Base-by-base conservation (phyloP, 2,113 vertebrate species). In the Indicator indicator region DNA sequence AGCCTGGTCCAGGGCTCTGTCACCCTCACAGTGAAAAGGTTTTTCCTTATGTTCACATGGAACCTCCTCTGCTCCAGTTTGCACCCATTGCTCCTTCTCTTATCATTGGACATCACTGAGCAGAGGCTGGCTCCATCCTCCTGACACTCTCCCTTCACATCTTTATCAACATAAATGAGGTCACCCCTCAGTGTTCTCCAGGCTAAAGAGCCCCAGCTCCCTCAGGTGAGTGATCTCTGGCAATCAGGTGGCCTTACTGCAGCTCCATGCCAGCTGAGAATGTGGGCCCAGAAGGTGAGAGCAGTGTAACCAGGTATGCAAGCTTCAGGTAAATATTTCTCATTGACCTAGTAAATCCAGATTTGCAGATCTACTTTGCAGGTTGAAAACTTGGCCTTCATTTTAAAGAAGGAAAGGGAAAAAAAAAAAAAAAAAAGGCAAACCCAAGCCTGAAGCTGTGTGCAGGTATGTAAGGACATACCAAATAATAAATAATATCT, bases 331-430 rank as follows among this genome's bases (percentile, higher is more conserved):
- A 36, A 40, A 50, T 44, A 46, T 28, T 70, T 83, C 67, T 83
- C 11, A 27, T 7, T 67, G 60, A 46, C 65, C 91, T 48, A 56
- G 36, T n/a, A 72, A 90, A 46, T 11, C 19, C 24, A 63, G 44
- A 19, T 60, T 76, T 73, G 64, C 69, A 70, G 59, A 69, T 87
- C 36, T 92, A 6, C 19, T 59, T 60, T 79, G 50, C 74, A 9
- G 20, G 40, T 52, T 76, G 59, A 89, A 95, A 87, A 86, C 50
- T 86, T 95, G 86, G 86, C 73, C 24, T 64, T 46, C 36, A 62
- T 93, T 88, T 78, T 73, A 87, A 91, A 89, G 48, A 12, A 59
- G 9, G 26, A 17, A 24, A 20, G 21, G 12, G 15, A 20, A 28
- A 62, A 42, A 19, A 17, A 21, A 40, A 5, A 40, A 48, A 40